Evolutionary conservation across 2,888 invertebrate genomes (phyloP), one percentile per base, ranked within the genome.

Genomic region (Acleris literana): DNA sequence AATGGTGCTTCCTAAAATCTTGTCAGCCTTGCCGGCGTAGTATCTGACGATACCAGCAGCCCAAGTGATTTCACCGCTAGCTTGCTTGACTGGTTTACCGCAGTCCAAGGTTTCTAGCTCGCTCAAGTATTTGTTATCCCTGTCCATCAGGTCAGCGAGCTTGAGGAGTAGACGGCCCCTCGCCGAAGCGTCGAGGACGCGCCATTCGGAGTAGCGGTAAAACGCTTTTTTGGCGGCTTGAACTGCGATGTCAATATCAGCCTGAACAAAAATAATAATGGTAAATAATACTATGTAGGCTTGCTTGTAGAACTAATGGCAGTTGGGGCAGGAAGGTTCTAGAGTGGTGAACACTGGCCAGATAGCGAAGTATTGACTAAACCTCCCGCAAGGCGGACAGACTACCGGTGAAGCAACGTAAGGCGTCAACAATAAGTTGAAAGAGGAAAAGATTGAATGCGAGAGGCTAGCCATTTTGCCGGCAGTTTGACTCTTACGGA

Each of bases 41-140:
- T 97, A 98, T 69, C 97, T 94, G 44, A 97, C 75, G 62, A 94
- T 93, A 60, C 93, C 93, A 16, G 95, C 90, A 43, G 94, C 86
- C 77, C 93, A 88, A 0, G 92, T 81, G 0, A 96, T 81, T 83
- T 97, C 97, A 18, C 93, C 94, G 58, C 90, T 88, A 0, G 97
- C 94, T 74, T 94, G 91, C 20, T 94, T 88, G 76, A 95, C 97
- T 0, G 98, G 98, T 82, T 98, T 99, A 18, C 98, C 98, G 86
- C 97, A 97, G 86, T 99, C 98, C 71, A 98, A 83, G 0, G 98
- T 98, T 89, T 99, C 99, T 76, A 99, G 93, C 74, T 97, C 95
- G 6, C 96, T 95, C 67, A 98, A 80, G 71, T 95, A 94, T 16
- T 94, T 90, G 68, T 88, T 88, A 77, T 98, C 97, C 59, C 96